Percentiles rank a stretch among this genome's conserved stretches.
phyloP scores from a whole-genome alignment of 2,888 invertebrate species.

The Hirtodrosophila alboralis region DNA sequence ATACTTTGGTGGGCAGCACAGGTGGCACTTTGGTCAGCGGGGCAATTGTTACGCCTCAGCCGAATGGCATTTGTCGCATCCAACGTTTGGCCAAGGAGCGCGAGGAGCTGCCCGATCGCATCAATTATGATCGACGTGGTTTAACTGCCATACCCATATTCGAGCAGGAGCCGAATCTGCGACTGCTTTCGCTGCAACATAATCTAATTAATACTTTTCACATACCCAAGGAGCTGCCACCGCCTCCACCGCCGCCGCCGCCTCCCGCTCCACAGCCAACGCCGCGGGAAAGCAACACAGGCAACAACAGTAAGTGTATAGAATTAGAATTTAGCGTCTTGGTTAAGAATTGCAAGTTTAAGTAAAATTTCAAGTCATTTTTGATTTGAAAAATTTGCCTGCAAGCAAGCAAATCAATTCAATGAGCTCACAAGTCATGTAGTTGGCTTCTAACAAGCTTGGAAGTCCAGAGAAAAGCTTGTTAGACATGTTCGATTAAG shows the following conservation, averaged over 20 bases:
- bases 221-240: constrained; percentile 80
- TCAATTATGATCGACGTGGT: constrained; percentile 93
- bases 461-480: too few relatives aligned
- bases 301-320: constrained; percentile 26
- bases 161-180: constrained; percentile 91
- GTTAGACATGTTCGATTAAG: too few relatives aligned
- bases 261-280: constrained; percentile 35
- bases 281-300: constrained; percentile 38
- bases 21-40: constrained; percentile 68
- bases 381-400: not conserved
- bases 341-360: too few relatives aligned
- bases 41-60: constrained; percentile 77
- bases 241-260: constrained; percentile 25
- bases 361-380: too few relatives aligned
- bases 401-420: too few relatives aligned
- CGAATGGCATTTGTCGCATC: constrained; percentile 86
- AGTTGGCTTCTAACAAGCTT: too few relatives aligned
- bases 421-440: too few relatives aligned
- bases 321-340: too few relatives aligned
- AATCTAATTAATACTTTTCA: constrained; percentile 89
- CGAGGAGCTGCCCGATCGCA: constrained; percentile 93
- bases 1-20: constrained; percentile 48
- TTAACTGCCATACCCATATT: constrained; percentile 92
- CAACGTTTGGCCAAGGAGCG: constrained; percentile 90
- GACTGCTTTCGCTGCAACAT: constrained; percentile 95